Evolutionary conservation across 2,113 vertebrate genomes (phyloP), one percentile per base, ranked within the genome.

Genomic region (Brachyhypopomus occidentalis): DNA sequence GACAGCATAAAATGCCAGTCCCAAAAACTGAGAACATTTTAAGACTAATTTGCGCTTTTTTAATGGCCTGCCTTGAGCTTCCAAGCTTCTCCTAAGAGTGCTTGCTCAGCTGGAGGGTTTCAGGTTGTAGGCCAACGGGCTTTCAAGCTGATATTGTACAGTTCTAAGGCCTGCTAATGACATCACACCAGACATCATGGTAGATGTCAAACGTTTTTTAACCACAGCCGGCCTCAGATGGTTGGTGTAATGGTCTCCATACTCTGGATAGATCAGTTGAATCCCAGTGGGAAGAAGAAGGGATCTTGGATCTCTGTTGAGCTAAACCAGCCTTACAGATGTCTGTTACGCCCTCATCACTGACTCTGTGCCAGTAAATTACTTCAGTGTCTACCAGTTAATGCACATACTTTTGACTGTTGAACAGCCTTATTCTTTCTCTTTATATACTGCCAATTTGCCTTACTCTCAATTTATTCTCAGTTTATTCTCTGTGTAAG

Each of bases 141-240:
- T 34, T 72, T 56, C 34, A 45, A 14, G 34, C 41, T 79, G 71
- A 81, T 76, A 71, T 52, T 71, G 75, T 38, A 71, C 41, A 52
- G 69, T 60, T 72, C 73, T n/a, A 48, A 58, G 11, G 36, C 63
- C 64, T 78, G 52, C 78, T 84, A 83, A 79, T 86, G 79, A 84
- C 85, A 86, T 86, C 85, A 82, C 75, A 73, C 67, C 58, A 67
- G 55, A 72, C 76, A 63, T 86, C 67, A 34, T 79, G 79, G 72
- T 82, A 76, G 82, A 84, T 69, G 82, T 84, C 66, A 84, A 86
- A 79, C 82, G 72, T 79, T 79, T 84, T 84, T 72, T 72, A 66
- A 82, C 66, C 75, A 72, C 79, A 72, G 55, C 75, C 48, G 76
- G 64, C 45, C 79, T 78, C 62, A 72, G 67, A 79, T 77, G 63